A percentile compares a stretch with the other conserved stretches of the same genome.
phyloP scores from a whole-genome alignment of 2,797 vertebrate species.

The Aselliscus stoliczkanus region DNA sequence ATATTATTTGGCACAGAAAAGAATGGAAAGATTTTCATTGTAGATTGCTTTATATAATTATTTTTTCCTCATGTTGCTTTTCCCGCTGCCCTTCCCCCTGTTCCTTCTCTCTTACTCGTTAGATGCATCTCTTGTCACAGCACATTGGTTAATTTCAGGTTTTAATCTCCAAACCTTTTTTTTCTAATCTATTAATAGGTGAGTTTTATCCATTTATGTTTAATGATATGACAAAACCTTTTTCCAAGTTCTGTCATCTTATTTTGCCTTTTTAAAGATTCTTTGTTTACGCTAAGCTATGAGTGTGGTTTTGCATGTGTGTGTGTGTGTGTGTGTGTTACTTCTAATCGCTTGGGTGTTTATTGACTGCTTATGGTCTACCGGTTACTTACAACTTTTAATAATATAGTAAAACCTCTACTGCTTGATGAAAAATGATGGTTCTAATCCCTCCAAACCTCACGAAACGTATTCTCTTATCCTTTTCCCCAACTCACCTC shows the following conservation, averaged over 20 bases:
- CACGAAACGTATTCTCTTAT: not conserved
- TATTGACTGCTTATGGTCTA: not conserved
- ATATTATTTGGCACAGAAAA: not conserved
- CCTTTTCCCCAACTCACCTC: not conserved
- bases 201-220: not conserved
- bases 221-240: too few species aligned
- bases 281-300: not conserved
- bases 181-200: not conserved
- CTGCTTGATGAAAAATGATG: not conserved
- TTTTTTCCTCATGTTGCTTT: not conserved
- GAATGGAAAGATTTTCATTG: not conserved
- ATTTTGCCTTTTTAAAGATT: not conserved
- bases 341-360: not conserved
- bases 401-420: not conserved
- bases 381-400: not conserved
- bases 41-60: not conserved
- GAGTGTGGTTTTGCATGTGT: not conserved
- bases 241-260: not conserved
- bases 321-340: not conserved
- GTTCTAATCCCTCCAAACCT: not conserved
- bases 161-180: not conserved
- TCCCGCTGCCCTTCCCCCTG: not conserved
- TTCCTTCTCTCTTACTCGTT: not conserved
- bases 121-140: accelerated
- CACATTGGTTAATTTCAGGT: not conserved